Base-by-base conservation (phyloP, 2,113 vertebrate species). In the Anolis sagrei region DNA sequence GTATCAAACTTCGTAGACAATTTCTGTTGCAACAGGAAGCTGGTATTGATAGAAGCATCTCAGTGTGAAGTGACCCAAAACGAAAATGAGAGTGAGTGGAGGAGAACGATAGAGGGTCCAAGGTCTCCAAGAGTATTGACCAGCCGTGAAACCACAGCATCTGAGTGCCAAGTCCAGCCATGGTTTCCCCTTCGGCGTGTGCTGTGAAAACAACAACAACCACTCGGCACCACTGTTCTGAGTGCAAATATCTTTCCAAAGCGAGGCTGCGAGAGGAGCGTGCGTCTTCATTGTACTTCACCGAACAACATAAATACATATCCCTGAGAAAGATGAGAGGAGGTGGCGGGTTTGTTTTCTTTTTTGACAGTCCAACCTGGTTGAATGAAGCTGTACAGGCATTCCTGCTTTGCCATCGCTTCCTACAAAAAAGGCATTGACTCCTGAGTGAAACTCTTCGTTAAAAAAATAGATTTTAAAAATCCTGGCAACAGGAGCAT, bases 311-410 rank as follows among this genome's bases (percentile, higher is more conserved):
- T 94, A 95, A 95, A 95, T 91, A 96, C 94, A 93, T 94, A 96
- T 97, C 96, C 97, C 97, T 97, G 97, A 97, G 96, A 96, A 95
- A 93, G 86, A 87, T 93, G 90, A 93, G 90, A 92, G 89, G 90
- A 90, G 91, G 90, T 79, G 13, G 77, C 23, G 23, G 49, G 69
- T 44, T 5, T 44, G 39, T 44, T 44, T 14, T 58, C 18, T 58
- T 58, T 62, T n/a, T 25, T 36, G n/a, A 44, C 82, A 84, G 83
- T 88, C 91, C 92, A 87, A 93, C 92, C 88, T 85, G 88, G 82
- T 88, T 89, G 91, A 92, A 91, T 89, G 62, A 44, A 93, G 91
- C 87, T 88, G 89, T 82, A 79, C 79, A 82, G 92, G 78, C 79
- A 82, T 88, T 92, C 87, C 83, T 88, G 64, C 91, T 96, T 96